Percentiles rank a stretch among this genome's conserved stretches.
phyloP scores from a whole-genome alignment of 1,140 invertebrate species.

The Trachelipus rathkii region DNA sequence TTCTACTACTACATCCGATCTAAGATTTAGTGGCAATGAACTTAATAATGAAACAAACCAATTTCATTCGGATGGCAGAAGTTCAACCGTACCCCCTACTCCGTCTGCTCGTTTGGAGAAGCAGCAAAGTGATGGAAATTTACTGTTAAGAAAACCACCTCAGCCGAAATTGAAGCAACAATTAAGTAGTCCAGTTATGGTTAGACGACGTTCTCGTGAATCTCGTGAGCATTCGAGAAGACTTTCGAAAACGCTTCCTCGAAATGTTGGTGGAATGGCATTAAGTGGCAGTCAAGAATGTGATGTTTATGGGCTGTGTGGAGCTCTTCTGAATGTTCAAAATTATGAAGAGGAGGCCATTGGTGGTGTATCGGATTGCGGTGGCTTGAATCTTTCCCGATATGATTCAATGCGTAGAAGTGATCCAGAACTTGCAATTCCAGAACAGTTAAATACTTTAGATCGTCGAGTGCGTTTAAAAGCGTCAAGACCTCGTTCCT shows the following conservation, averaged over 20 bases:
- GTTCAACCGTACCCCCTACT: conserved; percentile 22
- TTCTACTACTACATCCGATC: background rate
- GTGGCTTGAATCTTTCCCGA: conserved; percentile 52
- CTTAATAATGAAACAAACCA: background rate
- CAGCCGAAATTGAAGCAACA: conserved; percentile 54
- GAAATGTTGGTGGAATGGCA: conserved; percentile 55
- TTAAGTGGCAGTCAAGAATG: conserved; percentile 51
- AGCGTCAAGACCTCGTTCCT: conserved; percentile 68
- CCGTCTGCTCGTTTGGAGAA: conserved; percentile 53
- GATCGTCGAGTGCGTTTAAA: conserved; percentile 73
- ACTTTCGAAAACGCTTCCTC: conserved; percentile 71
- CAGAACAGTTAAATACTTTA: conserved; percentile 61
- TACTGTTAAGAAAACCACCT: conserved; percentile 51
- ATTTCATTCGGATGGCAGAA: conserved; percentile 7
- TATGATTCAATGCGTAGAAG: conserved; percentile 59
- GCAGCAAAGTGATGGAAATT: conserved; percentile 58
- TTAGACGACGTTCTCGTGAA: conserved; percentile 62
- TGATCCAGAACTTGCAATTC: conserved; percentile 76
- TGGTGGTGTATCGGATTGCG: conserved; percentile 38
- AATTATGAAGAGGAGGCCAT: conserved; percentile 71
- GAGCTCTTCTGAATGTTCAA: conserved; percentile 81
- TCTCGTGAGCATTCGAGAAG: conserved; percentile 37
- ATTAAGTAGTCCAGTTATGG: conserved; percentile 61
- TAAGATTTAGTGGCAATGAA: background rate
- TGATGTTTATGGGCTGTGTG: conserved; percentile 83